Evolutionary conservation across 1,140 invertebrate genomes (phyloP), one percentile per base, ranked within the genome.

Genomic region (Sitodiplosis mosellana): DNA sequence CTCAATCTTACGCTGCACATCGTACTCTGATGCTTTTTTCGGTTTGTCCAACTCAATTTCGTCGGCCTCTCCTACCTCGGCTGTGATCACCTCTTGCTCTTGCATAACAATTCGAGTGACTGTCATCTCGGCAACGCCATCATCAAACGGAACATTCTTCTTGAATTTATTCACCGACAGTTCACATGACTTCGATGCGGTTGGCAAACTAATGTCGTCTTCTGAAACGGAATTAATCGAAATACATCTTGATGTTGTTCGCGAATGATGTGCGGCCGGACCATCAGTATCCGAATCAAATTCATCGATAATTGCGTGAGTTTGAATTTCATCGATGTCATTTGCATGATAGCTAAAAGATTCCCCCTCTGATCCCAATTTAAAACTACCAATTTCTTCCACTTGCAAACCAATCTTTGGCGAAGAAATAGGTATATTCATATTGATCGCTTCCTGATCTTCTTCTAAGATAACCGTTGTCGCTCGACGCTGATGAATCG

Each of bases 211-310:
- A 44, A 67, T 69, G 27, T 78, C 77, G 50, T 79, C 77, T 56
- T 79, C 77, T 0, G 76, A 77, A 11, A 77, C 61, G 0, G 76
- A 78, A 19, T 73, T 68, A 5, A 80, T 78, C 0, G 77, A 79
- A 15, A 79, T 59, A 3, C 70, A 71, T 52, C 74, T n/a, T 46
- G 49, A 54, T 41, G 42, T 33, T 40, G 44, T 45, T 47, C 20
- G 63, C 55, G 53, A 60, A 58, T 17, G 58, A 48, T 57, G 59
- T 41, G 53, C 63, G 21, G 68, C 64, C n/a, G 56, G 59, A 45
- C 22, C 19, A 33, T 45, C 43, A 33, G 2, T 45, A 27, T 71
- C 67, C 10, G 68, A 71, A 54, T 71, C 69, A n/a, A 63, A 64
- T 57, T 72, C 70, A 54, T 73, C 71, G 27, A 73, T 69, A 19